Base-by-base conservation (phyloP, 2,888 invertebrate genomes). In the Julus scandinavius region DNA sequence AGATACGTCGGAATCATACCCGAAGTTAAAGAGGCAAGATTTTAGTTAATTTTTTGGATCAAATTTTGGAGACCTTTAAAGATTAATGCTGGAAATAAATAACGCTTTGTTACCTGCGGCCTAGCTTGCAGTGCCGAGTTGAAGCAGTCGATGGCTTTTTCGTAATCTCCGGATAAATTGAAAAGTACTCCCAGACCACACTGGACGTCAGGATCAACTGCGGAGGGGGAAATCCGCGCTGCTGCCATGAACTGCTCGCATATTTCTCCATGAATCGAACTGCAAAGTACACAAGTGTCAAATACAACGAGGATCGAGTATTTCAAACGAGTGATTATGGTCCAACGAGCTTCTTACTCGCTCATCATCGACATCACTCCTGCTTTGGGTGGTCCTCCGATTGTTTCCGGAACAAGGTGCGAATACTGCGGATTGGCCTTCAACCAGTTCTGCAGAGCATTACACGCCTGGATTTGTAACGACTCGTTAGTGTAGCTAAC, bases 401-500 rank as follows among this genome's bases (percentile, higher is more conserved):
- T 90, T 89, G 41, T 88, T 83, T 90, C 89, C 17, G 91, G 93
- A 49, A 95, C 93, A 86, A 98, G 92, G 91, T 96, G 95, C 90
- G 94, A 94, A 91, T 98, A 99, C 92, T 96, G 96, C 0, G 96
- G 96, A 92, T 97, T 96, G 49, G 49, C 38, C 80, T 89, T 90
- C 89, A 94, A 92, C 93, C 93, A 94, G 83, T 92, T 91, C 90
- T 93, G 94, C 85, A 99, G 93, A 89, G 96, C 95, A 90, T 95
- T 94, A 90, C 97, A 96, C 3, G 99, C 99, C 92, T 96, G 96
- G 91, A 96, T 96, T 90, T 97, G 96, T 92, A 97, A 95, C 90
- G 96, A 97, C 93, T 99, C 99, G 93, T 99, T 99, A 7, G 99
- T 98, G 91, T 97, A 98, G 90, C 97, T 97, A 29, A 98, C 97